Evolutionary conservation across 1,140 invertebrate genomes (phyloP).

Genomic region (Heliconius himera): DNA sequence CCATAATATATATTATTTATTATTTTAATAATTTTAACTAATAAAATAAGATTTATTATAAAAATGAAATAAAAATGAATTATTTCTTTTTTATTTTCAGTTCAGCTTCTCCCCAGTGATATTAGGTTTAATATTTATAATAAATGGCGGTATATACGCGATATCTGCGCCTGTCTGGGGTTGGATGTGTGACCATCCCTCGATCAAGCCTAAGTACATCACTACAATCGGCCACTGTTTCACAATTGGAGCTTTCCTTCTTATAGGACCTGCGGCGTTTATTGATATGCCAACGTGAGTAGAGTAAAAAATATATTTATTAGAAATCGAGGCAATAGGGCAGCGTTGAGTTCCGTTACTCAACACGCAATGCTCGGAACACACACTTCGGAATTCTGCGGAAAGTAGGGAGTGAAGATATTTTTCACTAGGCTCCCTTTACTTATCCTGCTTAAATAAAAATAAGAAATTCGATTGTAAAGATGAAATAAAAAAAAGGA

Average conservation of each 20-base stretch:
- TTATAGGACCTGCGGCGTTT: constrained; percentile 90
- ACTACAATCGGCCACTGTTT: constrained; percentile 86
- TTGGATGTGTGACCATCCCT: constrained; percentile 87
- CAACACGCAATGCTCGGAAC: no score
- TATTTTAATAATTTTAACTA: no score
- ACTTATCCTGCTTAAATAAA: no score
- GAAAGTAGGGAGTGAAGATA: no score
- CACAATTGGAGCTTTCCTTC: constrained; percentile 85
- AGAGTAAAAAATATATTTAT: neutral
- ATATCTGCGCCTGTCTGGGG: constrained; percentile 91
- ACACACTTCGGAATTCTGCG: no score
- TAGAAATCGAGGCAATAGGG: no score
- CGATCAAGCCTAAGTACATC: constrained; percentile 85
- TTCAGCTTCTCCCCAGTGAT: constrained; percentile 88
- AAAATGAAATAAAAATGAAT: neutral
- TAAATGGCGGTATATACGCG: constrained; percentile 93
- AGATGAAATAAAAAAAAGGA: no score
- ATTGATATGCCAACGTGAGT: constrained; percentile 84
- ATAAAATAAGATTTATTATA: no score
- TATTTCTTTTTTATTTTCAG: constrained; percentile 79
- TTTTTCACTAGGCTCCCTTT: no score
- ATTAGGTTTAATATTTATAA: constrained; percentile 92
- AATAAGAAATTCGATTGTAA: no score
- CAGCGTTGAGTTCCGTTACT: no score
- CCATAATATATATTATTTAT: no score